phyloP scores from a whole-genome alignment of 2,797 vertebrate species.

The Paedocypris micromegethes region DNA sequence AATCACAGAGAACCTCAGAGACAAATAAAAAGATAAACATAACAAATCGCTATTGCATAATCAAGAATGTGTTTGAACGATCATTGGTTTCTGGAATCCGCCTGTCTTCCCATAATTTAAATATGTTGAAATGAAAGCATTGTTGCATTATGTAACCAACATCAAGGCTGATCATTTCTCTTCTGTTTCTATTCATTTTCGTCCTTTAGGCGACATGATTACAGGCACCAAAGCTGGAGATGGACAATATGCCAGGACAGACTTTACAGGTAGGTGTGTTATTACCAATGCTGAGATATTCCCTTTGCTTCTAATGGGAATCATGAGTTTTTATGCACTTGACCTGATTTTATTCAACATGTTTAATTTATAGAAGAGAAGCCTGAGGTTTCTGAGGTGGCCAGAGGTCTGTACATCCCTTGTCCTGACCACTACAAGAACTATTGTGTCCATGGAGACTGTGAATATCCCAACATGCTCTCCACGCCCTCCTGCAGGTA shows the following conservation, averaged over 20 bases:
- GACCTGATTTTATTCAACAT: constrained; percentile 24
- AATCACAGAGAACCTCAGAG: constrained; percentile 16
- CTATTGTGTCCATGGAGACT: constrained; percentile 95
- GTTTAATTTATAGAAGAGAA: constrained; percentile 53
- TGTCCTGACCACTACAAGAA: constrained; percentile 92
- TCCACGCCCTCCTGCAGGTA: constrained; percentile 96
- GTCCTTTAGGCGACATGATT: constrained; percentile 78
- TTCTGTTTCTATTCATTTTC: constrained; percentile 17
- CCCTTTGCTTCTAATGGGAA: background rate
- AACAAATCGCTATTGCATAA: constrained; percentile 21
- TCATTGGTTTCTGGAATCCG: constrained; percentile 10
- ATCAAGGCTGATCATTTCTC: constrained; percentile 7
- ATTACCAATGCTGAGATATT: background rate
- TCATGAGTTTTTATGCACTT: constrained; percentile 5
- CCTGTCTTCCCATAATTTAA: constrained; percentile 5
- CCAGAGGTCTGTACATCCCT: constrained; percentile 83
- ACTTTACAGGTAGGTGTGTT: constrained; percentile 78
- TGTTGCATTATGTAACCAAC: constrained; percentile 16
- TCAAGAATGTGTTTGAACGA: constrained; percentile 4
- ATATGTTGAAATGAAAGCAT: constrained; percentile 12
- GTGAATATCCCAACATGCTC: constrained; percentile 85
- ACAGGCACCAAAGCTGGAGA: constrained; percentile 85
- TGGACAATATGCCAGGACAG: constrained; percentile 86
- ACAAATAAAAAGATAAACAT: constrained; percentile 4
- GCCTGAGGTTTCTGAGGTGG: constrained; percentile 74